Conservation (phyloP, 2,797 vertebrate genomes). For the Sebastes variabilis region DNA sequence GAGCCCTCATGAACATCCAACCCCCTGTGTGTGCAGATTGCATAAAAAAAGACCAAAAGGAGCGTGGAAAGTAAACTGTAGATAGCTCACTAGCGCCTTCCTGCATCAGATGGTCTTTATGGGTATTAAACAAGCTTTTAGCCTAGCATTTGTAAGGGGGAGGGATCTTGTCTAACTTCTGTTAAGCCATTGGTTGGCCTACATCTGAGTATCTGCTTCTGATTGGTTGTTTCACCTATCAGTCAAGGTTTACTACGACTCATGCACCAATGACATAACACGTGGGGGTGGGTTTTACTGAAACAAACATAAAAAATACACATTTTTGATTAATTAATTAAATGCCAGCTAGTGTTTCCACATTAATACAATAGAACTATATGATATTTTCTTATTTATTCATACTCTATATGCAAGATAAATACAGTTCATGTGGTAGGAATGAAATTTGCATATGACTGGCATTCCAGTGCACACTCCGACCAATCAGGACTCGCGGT, state of each 20-base stretch:
- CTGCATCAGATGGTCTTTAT: slow-evolving; percentile 35
- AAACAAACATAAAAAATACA: slow-evolving; percentile 40
- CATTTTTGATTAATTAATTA: slow-evolving; percentile 1
- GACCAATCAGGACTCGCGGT: slow-evolving; percentile 73
- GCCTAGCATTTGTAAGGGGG: slow-evolving; percentile 49
- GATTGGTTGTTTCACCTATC: slow-evolving; percentile 58
- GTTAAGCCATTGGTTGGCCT: slow-evolving; percentile 76
- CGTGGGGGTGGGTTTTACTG: slow-evolving; percentile 40
- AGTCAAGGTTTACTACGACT: slow-evolving; percentile 68
- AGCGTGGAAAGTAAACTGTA: slow-evolving; percentile 39
- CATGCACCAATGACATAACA: slow-evolving; percentile 57
- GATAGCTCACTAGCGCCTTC: slow-evolving; percentile 63
- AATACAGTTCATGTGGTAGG: background rate
- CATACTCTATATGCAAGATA: slow-evolving; percentile 1
- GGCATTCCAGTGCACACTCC: slow-evolving; percentile 83
- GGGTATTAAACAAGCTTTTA: slow-evolving; percentile 42
- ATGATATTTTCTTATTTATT: background rate
- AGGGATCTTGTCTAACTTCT: slow-evolving; percentile 46
- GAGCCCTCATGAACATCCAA: background rate
- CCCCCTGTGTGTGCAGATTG: slow-evolving; percentile 3
- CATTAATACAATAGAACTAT: background rate
- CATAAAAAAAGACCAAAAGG: slow-evolving; percentile 21
- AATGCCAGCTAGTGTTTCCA: background rate
- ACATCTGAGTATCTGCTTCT: slow-evolving; percentile 62
- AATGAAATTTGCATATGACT: slow-evolving; percentile 86